These are phyloP conservation scores for Caenorhabditis remanei DNA, from an alignment of 1,140 invertebrate genomes.

Conservation along the genomic window DNA sequence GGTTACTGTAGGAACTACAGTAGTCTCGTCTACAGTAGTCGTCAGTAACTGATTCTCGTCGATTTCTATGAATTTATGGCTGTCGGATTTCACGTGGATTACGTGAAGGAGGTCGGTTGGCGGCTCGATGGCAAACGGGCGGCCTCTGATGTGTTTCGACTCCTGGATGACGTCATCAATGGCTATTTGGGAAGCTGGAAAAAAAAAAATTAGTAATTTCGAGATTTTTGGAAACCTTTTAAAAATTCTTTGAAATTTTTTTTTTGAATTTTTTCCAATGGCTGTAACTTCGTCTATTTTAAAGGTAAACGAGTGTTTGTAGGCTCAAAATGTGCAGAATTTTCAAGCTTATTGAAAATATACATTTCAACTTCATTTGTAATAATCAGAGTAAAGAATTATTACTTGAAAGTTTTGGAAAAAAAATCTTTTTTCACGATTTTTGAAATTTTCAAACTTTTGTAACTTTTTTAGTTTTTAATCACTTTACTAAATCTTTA, in stretches of 20 bases:
- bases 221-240: background rate
- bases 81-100: constrained; percentile 22
- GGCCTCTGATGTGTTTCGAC: constrained; percentile 35
- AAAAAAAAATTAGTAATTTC: background rate
- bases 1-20: constrained; percentile 10
- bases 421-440: too few relatives aligned
- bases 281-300: too few relatives aligned
- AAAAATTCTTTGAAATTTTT: constrained; percentile 5
- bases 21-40: background rate
- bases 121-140: constrained; percentile 13
- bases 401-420: too few relatives aligned
- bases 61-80: constrained; percentile 14
- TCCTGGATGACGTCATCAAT: constrained; percentile 46
- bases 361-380: background rate
- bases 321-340: background rate
- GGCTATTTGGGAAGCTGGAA: constrained; percentile 1
- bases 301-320: too few relatives aligned
- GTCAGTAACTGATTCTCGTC: constrained; percentile 29
- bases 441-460: too few relatives aligned
- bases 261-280: too few relatives aligned
- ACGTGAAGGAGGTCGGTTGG: constrained; percentile 4
- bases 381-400: too few relatives aligned
- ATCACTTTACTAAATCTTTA: too few relatives aligned
- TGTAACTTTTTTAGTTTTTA: too few relatives aligned
- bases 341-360: too few relatives aligned